Base-by-base conservation (phyloP, 1,140 invertebrate genomes). In the Platyscapa corneri region DNA sequence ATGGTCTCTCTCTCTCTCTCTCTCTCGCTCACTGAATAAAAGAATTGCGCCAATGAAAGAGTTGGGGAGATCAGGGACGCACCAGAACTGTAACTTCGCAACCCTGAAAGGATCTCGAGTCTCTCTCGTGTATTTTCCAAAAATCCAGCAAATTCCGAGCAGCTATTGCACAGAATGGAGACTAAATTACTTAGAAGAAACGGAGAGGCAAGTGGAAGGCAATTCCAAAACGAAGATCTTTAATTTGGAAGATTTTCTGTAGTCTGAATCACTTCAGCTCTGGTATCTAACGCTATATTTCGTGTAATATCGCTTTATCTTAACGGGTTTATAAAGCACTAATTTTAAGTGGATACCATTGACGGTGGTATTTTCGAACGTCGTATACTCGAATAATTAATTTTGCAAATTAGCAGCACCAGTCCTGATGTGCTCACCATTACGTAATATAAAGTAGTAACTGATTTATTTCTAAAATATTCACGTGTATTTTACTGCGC, bases 1-100 rank as follows among this genome's bases (percentile, higher is more conserved):
- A 72, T 30, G 20, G 18, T 27, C 56, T 83, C 74, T 83, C 72
- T 49, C 46, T 72, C 30, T 80, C 34, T 3, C 78, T 80, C 75
- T 34, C 49, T 37, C 77, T 79, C 56, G 53, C 37, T 46, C 46
- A 6, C 8, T 82, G 85, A 86, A 86, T 86, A 86, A 86, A 83
- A 82, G 80, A 82, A 82, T 80, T n/a, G 60, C 30, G 64, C 78
- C 34, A 72, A 56, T 39, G 32, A 74, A 46, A n/a, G 49, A 53
- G 60, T 27, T 20, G 83, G 56, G 27, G 53, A 76, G 56, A 60
- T 75, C 65, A 18, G 77, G 60, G 78, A 18, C 27, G 18, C 16
- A 7, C 39, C 49, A 39, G 53, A n/a, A 27, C 10, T 37, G 34
- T 27, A 27, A 32, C 27, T 64, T 37, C 76, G 18, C 46, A 49